Conservation (phyloP, 2,888 invertebrate genomes). For the Nymphalis c-album region DNA sequence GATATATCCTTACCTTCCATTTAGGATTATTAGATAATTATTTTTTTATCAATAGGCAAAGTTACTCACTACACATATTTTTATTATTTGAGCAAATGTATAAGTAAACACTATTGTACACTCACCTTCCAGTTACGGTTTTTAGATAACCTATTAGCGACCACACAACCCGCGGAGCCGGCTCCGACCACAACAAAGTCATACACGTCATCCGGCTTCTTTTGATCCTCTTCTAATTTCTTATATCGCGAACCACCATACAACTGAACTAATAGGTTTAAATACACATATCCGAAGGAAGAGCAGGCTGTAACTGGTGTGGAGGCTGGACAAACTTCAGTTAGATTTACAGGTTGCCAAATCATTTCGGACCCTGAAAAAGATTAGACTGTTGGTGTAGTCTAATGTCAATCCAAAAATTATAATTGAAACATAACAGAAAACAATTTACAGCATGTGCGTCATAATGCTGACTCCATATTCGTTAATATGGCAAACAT, state of each 20-base stretch:
- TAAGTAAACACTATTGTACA: background rate
- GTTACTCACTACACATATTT: too few relatives aligned
- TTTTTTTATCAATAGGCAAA: too few relatives aligned
- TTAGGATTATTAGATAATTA: too few relatives aligned
- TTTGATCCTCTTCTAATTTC: conserved; percentile 33
- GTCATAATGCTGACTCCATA: too few relatives aligned
- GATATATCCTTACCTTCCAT: too few relatives aligned
- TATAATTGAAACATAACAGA: too few relatives aligned
- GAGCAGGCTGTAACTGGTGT: conserved; percentile 54
- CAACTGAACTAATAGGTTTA: conserved; percentile 53
- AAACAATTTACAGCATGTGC: too few relatives aligned
- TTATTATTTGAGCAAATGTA: too few relatives aligned
- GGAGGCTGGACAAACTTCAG: conserved; percentile 45
- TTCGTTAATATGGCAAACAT: too few relatives aligned
- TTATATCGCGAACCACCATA: conserved; percentile 53
- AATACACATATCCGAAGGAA: conserved; percentile 53
- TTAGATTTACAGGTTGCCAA: conserved; percentile 47
- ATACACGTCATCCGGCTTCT: conserved; percentile 36
- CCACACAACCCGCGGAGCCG: conserved; percentile 61
- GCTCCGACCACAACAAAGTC: conserved; percentile 68
- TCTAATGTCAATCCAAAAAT: too few relatives aligned
- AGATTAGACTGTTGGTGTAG: background rate
- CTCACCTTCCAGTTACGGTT: conserved; percentile 54
- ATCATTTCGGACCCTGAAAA: conserved; percentile 36
- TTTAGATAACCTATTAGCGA: conserved; percentile 58